phyloP scores from a whole-genome alignment of 2,888 invertebrate genomes.

The Trisateles emortualis region DNA sequence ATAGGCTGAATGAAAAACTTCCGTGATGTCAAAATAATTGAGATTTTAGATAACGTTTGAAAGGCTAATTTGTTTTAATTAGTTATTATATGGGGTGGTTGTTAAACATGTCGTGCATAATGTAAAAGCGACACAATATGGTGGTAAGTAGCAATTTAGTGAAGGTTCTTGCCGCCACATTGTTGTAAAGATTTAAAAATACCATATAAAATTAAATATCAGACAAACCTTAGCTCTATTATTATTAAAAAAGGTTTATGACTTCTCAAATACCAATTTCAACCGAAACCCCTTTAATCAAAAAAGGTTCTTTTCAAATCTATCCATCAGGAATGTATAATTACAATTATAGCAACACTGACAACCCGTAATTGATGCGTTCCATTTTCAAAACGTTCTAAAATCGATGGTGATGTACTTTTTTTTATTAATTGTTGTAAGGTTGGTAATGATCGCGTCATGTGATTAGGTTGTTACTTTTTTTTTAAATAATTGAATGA shows the following conservation, averaged over 20 bases:
- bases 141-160: background rate
- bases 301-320: conserved; percentile 42
- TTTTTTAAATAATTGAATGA: conserved; percentile 45
- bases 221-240: conserved; percentile 4
- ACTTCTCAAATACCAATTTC: conserved; percentile 28
- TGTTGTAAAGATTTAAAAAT: background rate
- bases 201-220: background rate
- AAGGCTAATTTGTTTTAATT: conserved; percentile 43
- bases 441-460: conserved; percentile 28
- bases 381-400: conserved; percentile 39
- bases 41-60: conserved; percentile 43
- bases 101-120: conserved; percentile 1
- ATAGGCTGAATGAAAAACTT: conserved; percentile 37
- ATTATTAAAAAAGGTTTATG: conserved; percentile 17
- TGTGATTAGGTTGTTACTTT: conserved; percentile 33
- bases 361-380: conserved; percentile 43
- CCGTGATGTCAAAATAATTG: conserved; percentile 45
- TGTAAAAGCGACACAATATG: conserved; percentile 1
- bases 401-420: conserved; percentile 34
- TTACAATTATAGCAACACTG: conserved; percentile 49
- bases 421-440: conserved; percentile 39
- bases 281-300: conserved; percentile 38
- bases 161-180: background rate
- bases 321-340: conserved; percentile 45
- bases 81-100: conserved; percentile 15